These are phyloP conservation scores for Lottia scabra DNA, from an alignment of 2,888 invertebrate genomes.

Conservation along the genomic window DNA sequence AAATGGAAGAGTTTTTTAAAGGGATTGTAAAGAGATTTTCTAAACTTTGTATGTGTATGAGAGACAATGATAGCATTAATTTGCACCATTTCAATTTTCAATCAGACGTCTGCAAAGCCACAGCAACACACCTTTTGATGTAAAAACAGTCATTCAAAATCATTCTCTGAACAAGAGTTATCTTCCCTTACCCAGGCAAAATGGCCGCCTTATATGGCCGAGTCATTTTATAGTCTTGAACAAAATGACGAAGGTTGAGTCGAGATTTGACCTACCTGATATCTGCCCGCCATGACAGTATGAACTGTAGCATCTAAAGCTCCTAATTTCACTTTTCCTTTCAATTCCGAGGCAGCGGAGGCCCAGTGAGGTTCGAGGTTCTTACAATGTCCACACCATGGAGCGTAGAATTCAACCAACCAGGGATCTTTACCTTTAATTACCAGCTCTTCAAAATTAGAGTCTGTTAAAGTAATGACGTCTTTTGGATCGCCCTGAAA, in stretches of 20 bases:
- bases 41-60: no score
- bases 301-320: slow-evolving; percentile 96
- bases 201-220: no score
- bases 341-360: slow-evolving; percentile 91
- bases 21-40: neutral
- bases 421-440: slow-evolving; percentile 94
- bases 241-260: no score
- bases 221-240: no score
- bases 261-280: slow-evolving; percentile 73
- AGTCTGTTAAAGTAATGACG: slow-evolving; percentile 94
- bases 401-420: slow-evolving; percentile 97
- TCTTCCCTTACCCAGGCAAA: no score
- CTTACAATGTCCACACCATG: slow-evolving; percentile 81
- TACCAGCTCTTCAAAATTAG: slow-evolving; percentile 93
- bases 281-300: slow-evolving; percentile 83
- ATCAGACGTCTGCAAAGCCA: no score
- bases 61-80: no score
- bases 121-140: no score
- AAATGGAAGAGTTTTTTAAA: neutral
- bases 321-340: slow-evolving; percentile 93
- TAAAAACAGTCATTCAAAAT: no score
- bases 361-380: slow-evolving; percentile 97
- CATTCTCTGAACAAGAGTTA: no score
- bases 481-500: slow-evolving; percentile 60
- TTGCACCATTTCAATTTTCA: no score